phyloP scores from a whole-genome alignment of 2,113 vertebrate species.

The Morone saxatilis region DNA sequence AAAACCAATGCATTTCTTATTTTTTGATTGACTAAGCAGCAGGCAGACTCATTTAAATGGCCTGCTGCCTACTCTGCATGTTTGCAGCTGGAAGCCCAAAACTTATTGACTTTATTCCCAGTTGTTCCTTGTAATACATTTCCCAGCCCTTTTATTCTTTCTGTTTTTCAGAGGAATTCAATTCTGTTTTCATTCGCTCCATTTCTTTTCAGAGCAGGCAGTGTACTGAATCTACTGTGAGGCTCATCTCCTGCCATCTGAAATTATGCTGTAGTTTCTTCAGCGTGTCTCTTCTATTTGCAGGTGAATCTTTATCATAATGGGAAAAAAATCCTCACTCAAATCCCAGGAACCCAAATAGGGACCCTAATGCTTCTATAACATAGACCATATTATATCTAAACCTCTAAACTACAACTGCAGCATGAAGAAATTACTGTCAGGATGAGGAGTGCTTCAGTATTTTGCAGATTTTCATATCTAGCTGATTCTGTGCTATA shows the following conservation, averaged over 20 bases:
- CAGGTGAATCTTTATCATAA: constrained; percentile 43
- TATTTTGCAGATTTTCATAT: constrained; percentile 14
- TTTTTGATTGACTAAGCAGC: constrained; percentile 65
- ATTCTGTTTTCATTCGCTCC: constrained; percentile 68
- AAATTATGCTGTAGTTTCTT: constrained; percentile 51
- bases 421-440: neutral
- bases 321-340: constrained; percentile 34
- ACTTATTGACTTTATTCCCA: constrained; percentile 42
- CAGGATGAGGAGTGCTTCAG: neutral
- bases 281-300: constrained; percentile 38
- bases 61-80: constrained; percentile 51
- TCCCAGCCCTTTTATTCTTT: constrained; percentile 53
- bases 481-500: neutral
- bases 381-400: neutral
- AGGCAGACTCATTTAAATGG: constrained; percentile 65
- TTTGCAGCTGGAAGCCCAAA: constrained; percentile 57
- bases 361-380: constrained; percentile 17
- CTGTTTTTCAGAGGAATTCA: constrained; percentile 67
- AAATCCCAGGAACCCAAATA: neutral
- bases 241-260: constrained; percentile 63
- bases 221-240: constrained; percentile 56
- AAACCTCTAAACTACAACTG: neutral
- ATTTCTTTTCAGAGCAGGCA: constrained; percentile 56
- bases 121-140: constrained; percentile 57
- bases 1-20: constrained; percentile 28